phyloP scores from a whole-genome alignment of 2,797 vertebrate species.

The Enteromius fasciolatus region DNA sequence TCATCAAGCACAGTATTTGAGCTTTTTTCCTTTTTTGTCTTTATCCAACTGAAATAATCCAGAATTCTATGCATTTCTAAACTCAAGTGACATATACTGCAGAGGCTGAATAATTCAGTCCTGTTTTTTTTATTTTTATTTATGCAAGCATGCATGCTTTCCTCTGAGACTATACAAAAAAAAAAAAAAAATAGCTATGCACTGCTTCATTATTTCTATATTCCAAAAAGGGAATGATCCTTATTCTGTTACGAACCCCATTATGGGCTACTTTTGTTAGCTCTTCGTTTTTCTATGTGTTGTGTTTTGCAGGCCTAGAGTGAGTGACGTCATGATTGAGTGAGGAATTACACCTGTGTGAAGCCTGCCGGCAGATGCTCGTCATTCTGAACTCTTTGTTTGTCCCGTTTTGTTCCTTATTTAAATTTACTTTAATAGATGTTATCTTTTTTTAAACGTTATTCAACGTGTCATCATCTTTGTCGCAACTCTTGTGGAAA shows the following conservation, averaged over 20 bases:
- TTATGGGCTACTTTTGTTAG: too few relatives aligned
- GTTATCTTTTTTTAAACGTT: too few relatives aligned
- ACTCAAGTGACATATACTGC: constrained; percentile 71
- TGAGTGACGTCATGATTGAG: too few relatives aligned
- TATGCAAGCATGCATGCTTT: constrained; percentile 49
- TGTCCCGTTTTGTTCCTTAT: too few relatives aligned
- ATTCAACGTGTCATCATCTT: too few relatives aligned
- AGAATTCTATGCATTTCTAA: constrained; percentile 71
- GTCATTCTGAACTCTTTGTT: too few relatives aligned
- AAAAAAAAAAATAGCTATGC: constrained; percentile 70
- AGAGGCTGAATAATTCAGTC: constrained; percentile 67
- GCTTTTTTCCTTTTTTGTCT: background rate
- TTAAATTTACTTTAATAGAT: too few relatives aligned
- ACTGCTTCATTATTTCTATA: constrained; percentile 70
- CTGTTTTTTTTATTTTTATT: constrained; percentile 38
- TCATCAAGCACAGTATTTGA: background rate
- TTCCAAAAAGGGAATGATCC: constrained; percentile 73
- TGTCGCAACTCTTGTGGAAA: constrained; percentile 65
- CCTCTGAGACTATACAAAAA: constrained; percentile 62
- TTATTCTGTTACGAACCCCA: constrained; percentile 62
- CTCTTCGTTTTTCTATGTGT: too few relatives aligned
- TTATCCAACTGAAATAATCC: background rate
- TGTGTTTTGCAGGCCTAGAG: too few relatives aligned
- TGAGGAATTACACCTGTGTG: too few relatives aligned
- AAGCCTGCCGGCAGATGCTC: too few relatives aligned